Percentiles rank a stretch among this genome's conserved stretches.
These are phyloP conservation scores for Actinostola sp. DNA, from an alignment of 92 coral and sea anemone species.

Conservation along the genomic window DNA sequence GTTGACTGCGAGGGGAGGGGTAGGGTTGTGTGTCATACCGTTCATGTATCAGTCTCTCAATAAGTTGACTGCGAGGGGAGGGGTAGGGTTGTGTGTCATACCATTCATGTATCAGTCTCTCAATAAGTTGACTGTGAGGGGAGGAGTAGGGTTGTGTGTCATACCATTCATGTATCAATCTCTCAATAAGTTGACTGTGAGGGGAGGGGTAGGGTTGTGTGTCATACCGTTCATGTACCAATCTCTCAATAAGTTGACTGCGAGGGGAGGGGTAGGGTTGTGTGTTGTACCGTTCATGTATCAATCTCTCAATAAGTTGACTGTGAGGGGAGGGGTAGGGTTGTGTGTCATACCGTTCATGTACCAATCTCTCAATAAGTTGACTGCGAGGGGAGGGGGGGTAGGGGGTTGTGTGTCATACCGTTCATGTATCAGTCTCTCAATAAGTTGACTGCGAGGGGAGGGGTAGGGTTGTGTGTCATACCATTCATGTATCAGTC, in stretches of 20 bases:
- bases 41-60: slow-evolving; percentile 90
- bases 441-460: too few species aligned
- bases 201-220: background rate
- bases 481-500: too few species aligned
- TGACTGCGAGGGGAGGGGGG: background rate
- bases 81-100: background rate
- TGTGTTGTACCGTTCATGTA: slow-evolving; percentile 80
- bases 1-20: background rate
- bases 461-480: background rate
- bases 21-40: slow-evolving; percentile 39
- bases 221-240: slow-evolving; percentile 88
- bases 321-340: background rate
- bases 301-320: slow-evolving; percentile 84
- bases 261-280: background rate
- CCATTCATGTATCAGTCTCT: slow-evolving; percentile 95
- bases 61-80: slow-evolving; percentile 44
- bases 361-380: background rate
- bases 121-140: slow-evolving; percentile 57
- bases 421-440: background rate
- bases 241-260: slow-evolving; percentile 73
- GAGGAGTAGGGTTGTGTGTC: background rate
- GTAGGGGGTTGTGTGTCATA: background rate
- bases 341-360: too few species aligned
- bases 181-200: slow-evolving; percentile 65
- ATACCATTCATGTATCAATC: slow-evolving; percentile 93